phyloP scores from a whole-genome alignment of 1,140 invertebrate species.

The Papilio helenus region DNA sequence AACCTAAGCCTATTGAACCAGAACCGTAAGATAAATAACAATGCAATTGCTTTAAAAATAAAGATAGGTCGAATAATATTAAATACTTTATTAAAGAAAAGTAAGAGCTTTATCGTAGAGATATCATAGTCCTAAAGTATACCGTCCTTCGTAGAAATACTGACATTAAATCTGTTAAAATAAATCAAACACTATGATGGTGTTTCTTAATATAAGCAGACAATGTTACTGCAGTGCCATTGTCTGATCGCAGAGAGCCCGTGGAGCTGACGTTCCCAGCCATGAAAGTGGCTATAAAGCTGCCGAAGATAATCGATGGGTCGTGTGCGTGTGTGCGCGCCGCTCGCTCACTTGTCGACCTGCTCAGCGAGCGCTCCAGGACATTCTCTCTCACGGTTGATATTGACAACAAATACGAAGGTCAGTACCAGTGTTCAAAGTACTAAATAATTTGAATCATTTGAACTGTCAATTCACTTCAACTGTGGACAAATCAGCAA shows the following conservation, averaged over 20 bases:
- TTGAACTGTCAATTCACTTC: neutral
- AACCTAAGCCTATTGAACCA: slow-evolving; percentile 61
- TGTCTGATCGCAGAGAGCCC: slow-evolving; percentile 59
- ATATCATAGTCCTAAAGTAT: neutral
- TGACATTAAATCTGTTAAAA: no score
- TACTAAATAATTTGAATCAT: neutral
- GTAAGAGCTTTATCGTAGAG: neutral
- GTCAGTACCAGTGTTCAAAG: slow-evolving; percentile 44
- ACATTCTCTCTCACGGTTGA: slow-evolving; percentile 55
- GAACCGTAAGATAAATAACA: slow-evolving; percentile 55
- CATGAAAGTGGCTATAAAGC: slow-evolving; percentile 62
- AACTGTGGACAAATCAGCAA: no score
- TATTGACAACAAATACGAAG: slow-evolving; percentile 63
- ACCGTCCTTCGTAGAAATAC: no score
- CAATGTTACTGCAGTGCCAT: neutral
- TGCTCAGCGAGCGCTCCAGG: slow-evolving; percentile 70
- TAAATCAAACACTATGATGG: no score
- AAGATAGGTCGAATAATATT: neutral
- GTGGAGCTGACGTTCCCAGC: slow-evolving; percentile 67
- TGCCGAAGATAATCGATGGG: slow-evolving; percentile 70
- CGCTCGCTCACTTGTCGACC: slow-evolving; percentile 65
- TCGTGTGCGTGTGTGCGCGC: slow-evolving; percentile 67
- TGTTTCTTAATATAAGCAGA: no score
- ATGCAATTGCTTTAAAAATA: slow-evolving; percentile 11
- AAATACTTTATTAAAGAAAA: neutral